Conservation (phyloP, 2,888 invertebrate species). For the Spisula subtruncata region DNA sequence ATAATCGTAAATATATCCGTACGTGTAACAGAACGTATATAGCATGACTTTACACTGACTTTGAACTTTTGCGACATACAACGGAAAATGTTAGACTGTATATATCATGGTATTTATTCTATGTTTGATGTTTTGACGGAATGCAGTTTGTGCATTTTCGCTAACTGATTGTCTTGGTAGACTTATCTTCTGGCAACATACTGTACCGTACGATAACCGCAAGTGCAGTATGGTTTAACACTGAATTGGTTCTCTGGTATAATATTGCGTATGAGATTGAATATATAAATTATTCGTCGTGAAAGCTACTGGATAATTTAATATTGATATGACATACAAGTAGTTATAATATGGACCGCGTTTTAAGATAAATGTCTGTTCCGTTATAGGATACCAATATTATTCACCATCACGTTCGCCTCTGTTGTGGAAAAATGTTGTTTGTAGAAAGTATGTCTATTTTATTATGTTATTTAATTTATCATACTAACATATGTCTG, state of each 20-base stretch:
- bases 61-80: conserved; percentile 6
- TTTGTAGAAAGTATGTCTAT: neutral
- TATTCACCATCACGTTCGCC: neutral
- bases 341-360: neutral
- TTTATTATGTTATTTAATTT: conserved; percentile 17
- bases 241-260: neutral
- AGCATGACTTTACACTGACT: conserved; percentile 12
- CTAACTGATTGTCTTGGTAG: neutral
- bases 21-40: neutral
- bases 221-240: neutral
- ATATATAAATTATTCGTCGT: neutral
- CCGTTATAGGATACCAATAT: neutral
- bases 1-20: neutral
- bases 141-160: neutral
- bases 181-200: conserved; percentile 5
- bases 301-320: neutral
- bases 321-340: neutral
- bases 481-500: neutral
- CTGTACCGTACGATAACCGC: neutral
- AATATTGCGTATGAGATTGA: neutral
- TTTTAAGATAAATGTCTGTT: neutral
- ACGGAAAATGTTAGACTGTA: neutral
- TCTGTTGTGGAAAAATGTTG: neutral
- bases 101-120: neutral
- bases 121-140: conserved; percentile 5